Evolutionary conservation across 1,140 invertebrate genomes (phyloP), one percentile per base, ranked within the genome.

Genomic region (Drosophila pseudoananassae): DNA sequence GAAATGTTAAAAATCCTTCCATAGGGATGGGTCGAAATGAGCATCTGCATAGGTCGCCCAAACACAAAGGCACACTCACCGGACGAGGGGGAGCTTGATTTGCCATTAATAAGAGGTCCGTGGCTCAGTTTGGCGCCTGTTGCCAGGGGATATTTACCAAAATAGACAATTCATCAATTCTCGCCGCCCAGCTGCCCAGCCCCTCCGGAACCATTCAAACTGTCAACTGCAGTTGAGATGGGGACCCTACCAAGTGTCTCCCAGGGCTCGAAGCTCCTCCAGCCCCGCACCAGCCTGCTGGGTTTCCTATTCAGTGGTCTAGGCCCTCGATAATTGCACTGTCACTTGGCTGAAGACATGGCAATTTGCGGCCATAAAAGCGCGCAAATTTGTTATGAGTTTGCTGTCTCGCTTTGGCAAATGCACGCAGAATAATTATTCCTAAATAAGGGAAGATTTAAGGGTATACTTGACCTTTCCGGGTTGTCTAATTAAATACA

Each of bases 291-390:
- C 23, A 20, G 25, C 25, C 25, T 27, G 23, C 31, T 10, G 23
- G 47, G 7, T 27, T 27, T 27, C 25, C 25, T 27, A 43, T 43
- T 43, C 43, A 46, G 15, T 20, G 45, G 40, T 66, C 75, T 50
- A 56, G 78, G 74, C 61, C 69, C 70, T 88, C 82, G 78, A 87
- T 87, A 87, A 87, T 87, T 87, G 82, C 82, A 76, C 82, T 88
- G 82, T 87, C 82, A 87, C 83, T 87, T 87, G 78, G 75, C 78
- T 87, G 78, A 88, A 88, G 83, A 87, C 82, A 88, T 87, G 82
- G 82, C 82, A 87, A 87, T 85, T 85, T 85, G 81, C 87, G 82
- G 78, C 78, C 81, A 85, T 88, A 88, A 87, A 87, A 88, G 82
- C 83, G 78, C 83, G 83, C 82, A 87, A 87, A 87, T 87, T 88